Conservation (phyloP, 2,113 vertebrate genomes). For the Calidris pygmaea region DNA sequence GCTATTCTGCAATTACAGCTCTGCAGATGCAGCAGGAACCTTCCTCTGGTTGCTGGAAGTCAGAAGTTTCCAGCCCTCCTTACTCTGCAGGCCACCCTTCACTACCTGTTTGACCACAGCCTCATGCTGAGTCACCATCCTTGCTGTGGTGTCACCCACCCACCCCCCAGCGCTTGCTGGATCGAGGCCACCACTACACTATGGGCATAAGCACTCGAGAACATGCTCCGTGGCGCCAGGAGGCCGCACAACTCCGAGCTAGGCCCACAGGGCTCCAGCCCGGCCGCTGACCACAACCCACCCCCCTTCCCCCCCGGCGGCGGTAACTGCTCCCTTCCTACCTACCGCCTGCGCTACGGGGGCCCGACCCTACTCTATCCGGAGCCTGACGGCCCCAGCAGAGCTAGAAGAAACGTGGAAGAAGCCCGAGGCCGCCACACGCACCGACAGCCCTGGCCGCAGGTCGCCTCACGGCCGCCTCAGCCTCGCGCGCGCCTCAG, state of each 20-base stretch:
- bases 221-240: rapidly evolving
- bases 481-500: rapidly evolving
- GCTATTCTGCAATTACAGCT: neutral
- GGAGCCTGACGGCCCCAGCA: rapidly evolving
- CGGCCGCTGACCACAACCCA: rapidly evolving
- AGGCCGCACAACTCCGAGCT: neutral
- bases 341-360: too few relatives aligned
- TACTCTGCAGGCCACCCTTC: too few relatives aligned
- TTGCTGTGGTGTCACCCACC: neutral
- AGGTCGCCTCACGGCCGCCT: neutral
- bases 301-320: neutral
- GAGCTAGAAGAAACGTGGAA: too few relatives aligned
- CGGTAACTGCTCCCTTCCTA: too few relatives aligned
- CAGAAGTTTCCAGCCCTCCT: neutral
- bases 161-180: neutral
- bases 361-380: neutral
- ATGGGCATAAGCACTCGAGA: neutral
- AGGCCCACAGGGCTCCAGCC: neutral
- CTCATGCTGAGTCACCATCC: neutral
- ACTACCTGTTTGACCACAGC: neutral
- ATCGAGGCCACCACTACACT: too few relatives aligned
- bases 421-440: rapidly evolving
- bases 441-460: rapidly evolving
- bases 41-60: neutral
- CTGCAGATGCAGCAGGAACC: neutral